A percentile compares a stretch with the other conserved stretches of the same genome.
These are phyloP conservation scores for Magallana gigas DNA, from an alignment of 1,140 invertebrate species.

Conservation along the genomic window DNA sequence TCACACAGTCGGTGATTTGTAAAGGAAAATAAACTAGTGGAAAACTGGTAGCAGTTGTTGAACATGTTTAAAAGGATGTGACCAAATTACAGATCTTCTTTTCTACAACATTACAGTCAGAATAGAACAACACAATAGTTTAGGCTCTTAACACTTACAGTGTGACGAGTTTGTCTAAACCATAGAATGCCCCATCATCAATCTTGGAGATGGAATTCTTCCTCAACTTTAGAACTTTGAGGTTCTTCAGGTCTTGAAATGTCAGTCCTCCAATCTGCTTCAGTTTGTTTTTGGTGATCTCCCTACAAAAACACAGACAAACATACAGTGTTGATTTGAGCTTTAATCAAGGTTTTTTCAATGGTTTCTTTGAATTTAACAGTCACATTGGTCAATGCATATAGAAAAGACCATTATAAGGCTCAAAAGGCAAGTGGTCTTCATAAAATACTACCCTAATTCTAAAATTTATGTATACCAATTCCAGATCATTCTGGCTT, in stretches of 20 bases:
- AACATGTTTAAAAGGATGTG: too few relatives aligned
- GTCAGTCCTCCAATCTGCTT: slow-evolving; percentile 87
- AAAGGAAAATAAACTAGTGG: slow-evolving; percentile 27
- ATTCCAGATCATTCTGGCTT: too few relatives aligned
- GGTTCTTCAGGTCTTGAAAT: slow-evolving; percentile 87
- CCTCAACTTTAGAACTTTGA: slow-evolving; percentile 88
- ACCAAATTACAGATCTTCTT: too few relatives aligned
- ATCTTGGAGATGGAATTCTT: slow-evolving; percentile 88
- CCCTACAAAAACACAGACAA: slow-evolving; percentile 81
- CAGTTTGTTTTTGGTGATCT: slow-evolving; percentile 90
- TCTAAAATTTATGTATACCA: too few relatives aligned
- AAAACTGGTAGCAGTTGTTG: not conserved
- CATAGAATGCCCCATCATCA: slow-evolving; percentile 92
- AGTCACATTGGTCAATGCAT: too few relatives aligned
- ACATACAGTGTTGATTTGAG: not conserved
- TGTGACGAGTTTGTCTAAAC: slow-evolving; percentile 86
- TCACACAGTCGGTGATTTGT: not conserved
- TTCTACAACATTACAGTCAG: not conserved
- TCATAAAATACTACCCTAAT: too few relatives aligned
- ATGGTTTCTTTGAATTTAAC: too few relatives aligned
- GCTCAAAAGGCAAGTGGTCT: too few relatives aligned
- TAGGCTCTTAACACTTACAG: slow-evolving; percentile 81
- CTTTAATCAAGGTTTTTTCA: too few relatives aligned
- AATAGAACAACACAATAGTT: not conserved
- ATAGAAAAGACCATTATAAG: too few relatives aligned